Evolutionary conservation across 2,888 invertebrate species (phyloP).

Genomic region (Hetaerina titia): DNA sequence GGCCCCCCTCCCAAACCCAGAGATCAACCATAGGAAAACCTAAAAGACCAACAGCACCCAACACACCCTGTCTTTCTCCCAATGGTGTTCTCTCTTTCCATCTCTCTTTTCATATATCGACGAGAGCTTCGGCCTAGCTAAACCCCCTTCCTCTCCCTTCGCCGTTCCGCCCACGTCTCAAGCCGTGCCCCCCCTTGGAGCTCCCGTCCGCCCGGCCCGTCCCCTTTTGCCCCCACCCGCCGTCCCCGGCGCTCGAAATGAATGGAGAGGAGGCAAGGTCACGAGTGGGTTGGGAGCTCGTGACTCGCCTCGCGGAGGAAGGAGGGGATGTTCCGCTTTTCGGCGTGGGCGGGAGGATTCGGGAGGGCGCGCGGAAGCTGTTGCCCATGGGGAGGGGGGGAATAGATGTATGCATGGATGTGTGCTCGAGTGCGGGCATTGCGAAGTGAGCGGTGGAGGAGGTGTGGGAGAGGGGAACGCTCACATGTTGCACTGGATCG

Average conservation of each 20-base stretch:
- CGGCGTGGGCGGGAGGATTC: background rate
- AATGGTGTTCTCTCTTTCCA: too few relatives aligned
- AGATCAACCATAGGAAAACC: too few relatives aligned
- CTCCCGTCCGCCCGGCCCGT: background rate
- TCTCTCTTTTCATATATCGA: too few relatives aligned
- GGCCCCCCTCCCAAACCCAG: background rate
- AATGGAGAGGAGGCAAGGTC: slow-evolving; percentile 29
- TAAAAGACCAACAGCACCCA: too few relatives aligned
- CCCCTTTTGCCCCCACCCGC: background rate
- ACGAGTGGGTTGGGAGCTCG: background rate
- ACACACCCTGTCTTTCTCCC: too few relatives aligned
- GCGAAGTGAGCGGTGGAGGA: background rate
- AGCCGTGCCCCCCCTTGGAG: too few relatives aligned
- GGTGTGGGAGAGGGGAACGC: background rate
- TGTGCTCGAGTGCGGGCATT: background rate
- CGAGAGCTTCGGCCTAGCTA: background rate
- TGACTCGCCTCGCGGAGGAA: background rate
- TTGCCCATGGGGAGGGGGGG: background rate
- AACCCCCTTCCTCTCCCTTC: background rate
- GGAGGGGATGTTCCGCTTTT: background rate
- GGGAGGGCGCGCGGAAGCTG: background rate
- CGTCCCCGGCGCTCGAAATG: background rate
- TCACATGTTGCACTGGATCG: background rate
- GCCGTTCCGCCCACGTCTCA: too few relatives aligned
- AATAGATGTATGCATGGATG: background rate